Conservation (phyloP, 2,888 invertebrate species). For the Lymantria monacha region DNA sequence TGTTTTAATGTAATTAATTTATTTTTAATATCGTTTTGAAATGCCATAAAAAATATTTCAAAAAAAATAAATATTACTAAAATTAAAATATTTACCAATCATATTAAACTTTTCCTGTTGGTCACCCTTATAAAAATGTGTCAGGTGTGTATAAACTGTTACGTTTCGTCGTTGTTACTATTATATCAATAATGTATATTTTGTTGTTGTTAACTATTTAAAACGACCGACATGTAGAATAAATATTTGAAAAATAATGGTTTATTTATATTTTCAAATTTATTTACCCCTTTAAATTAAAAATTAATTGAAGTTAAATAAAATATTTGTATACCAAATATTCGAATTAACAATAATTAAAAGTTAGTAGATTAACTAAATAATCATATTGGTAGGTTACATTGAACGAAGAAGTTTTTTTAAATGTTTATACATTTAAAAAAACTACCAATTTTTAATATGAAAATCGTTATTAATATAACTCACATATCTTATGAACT, state of each 20-base stretch:
- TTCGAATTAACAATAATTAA: too few relatives aligned
- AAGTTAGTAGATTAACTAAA: too few relatives aligned
- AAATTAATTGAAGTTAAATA: too few relatives aligned
- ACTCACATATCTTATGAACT: too few relatives aligned
- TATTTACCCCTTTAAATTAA: too few relatives aligned
- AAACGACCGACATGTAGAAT: conserved; percentile 73
- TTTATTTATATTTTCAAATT: conserved; percentile 13
- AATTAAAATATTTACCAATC: neutral
- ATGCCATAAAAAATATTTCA: neutral
- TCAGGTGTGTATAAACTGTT: conserved; percentile 59
- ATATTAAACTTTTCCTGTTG: conserved; percentile 21
- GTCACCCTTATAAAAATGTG: conserved; percentile 59
- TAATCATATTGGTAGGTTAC: too few relatives aligned
- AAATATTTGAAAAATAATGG: conserved; percentile 60
- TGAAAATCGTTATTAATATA: too few relatives aligned
- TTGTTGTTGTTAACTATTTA: conserved; percentile 79
- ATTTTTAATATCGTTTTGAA: neutral
- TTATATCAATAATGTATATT: conserved; percentile 73
- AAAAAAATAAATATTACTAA: neutral
- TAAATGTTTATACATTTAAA: too few relatives aligned
- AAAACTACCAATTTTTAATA: too few relatives aligned
- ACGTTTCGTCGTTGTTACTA: conserved; percentile 69
- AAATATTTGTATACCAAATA: too few relatives aligned
- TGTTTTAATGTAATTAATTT: neutral
- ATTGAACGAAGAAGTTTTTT: too few relatives aligned